Percentiles rank a stretch among this genome's conserved stretches.
These are phyloP conservation scores for Yponomeuta cagnagella DNA, from an alignment of 2,888 invertebrate species.

Conservation along the genomic window DNA sequence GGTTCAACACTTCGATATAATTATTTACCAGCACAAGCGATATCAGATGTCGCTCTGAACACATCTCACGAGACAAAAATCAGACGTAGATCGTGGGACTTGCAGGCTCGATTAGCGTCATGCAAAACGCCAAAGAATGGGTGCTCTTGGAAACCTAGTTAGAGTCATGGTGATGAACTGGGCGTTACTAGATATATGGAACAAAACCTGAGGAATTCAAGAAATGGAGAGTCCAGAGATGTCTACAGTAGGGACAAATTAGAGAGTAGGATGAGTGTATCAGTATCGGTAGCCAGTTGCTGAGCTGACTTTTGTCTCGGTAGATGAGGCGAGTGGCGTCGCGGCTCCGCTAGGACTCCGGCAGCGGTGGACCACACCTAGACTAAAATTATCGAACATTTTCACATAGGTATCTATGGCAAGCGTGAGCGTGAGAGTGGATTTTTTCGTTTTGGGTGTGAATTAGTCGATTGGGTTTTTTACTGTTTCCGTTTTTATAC, in stretches of 20 bases:
- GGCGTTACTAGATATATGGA: background rate
- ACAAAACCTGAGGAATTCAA: background rate
- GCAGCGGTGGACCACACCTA: slow-evolving; percentile 70
- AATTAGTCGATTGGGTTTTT: slow-evolving; percentile 76
- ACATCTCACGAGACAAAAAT: slow-evolving; percentile 76
- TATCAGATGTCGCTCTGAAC: slow-evolving; percentile 58
- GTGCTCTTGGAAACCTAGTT: background rate
- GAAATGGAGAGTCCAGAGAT: background rate
- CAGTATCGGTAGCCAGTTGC: slow-evolving; percentile 27
- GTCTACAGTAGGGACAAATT: background rate
- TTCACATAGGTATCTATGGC: slow-evolving; percentile 76
- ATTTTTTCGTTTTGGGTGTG: slow-evolving; percentile 76
- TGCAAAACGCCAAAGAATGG: background rate
- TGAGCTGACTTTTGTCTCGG: slow-evolving; percentile 75
- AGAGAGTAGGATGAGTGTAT: slow-evolving; percentile 7
- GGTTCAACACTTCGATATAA: slow-evolving; percentile 64
- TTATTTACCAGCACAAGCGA: slow-evolving; percentile 69
- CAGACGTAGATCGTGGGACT: slow-evolving; percentile 35
- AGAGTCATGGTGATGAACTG: background rate
- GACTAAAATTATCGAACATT: slow-evolving; percentile 71
- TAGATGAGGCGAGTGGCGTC: slow-evolving; percentile 72
- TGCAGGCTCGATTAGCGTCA: background rate
- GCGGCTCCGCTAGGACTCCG: slow-evolving; percentile 60
- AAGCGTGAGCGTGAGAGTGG: slow-evolving; percentile 77
- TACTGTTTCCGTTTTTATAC: slow-evolving; percentile 69